Evolutionary conservation across 2,888 invertebrate genomes (phyloP), one percentile per base, ranked within the genome.

Genomic region (Drosophila nigritarsus): DNA sequence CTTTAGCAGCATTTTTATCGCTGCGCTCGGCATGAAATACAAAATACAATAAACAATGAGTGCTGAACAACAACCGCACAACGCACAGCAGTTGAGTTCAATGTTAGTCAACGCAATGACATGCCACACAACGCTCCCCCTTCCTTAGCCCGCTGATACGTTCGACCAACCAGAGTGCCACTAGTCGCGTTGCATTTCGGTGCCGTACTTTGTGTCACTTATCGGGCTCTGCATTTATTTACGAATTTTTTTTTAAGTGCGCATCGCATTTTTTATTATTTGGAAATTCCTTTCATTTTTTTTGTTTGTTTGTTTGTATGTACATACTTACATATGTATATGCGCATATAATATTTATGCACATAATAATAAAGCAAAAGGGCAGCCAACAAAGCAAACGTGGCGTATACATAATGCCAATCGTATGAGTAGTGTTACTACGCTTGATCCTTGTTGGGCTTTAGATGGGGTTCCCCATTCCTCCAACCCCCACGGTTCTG

Each of bases 1-100:
- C 89, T 80, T 87, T 89, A 80, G 89, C 87, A 85, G 85, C 85
- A 89, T 84, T 85, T 85, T 89, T 85, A 85, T 85, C 89, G 85
- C 89, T 86, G 89, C 82, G 87, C 85, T 89, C 87, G 75, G 82
- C 85, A 70, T 62, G 75, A 77, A 79, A 83, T 77, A 75, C 76
- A 67, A 80, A 81, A 82, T 68, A 83, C 67, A 84, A 89, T 89
- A 87, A 82, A 85, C 89, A 84, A 84, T 89, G 84, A 64, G 53
- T 73, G 45, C 65, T 58, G 56, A 76, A 79, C 68, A 78, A 81
- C 63, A 76, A 77, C 56, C 61, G 77, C 80, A 78, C 68, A 61
- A 78, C 66, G 61, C 58, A 48, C 48, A 63, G 59, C 49, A 67
- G 66, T 75, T 78, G 76, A 75, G 78, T 83, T 84, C 89, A 84